Base-by-base conservation (phyloP, 2,888 invertebrate genomes). In the Eilema depressum region DNA sequence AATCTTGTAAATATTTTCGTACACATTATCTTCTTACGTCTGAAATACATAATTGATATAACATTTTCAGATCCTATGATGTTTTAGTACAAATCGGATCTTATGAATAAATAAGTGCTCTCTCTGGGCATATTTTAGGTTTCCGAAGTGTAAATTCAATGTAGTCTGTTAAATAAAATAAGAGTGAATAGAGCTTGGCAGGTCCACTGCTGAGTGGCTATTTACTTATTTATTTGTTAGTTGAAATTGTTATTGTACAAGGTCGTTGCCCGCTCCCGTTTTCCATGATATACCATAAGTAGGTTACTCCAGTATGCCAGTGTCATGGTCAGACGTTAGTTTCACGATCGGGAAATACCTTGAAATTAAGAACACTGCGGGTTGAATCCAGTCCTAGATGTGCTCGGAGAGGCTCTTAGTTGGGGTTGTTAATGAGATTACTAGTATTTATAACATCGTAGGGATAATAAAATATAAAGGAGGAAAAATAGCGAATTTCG, bases 101-200 rank as follows among this genome's bases (percentile, higher is more conserved):
- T 63, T 63, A 63, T 47, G n/a, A 63, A 63, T 63, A 63, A 47
- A 47, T 47, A 47, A 28, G 7, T 53, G 28, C 12, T 64, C 53
- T 53, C n/a, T 64, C 3, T 14, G 28, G 47, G 7, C 28, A 64
- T 28, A 64, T n/a, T n/a, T 28, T 30, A 28, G 26, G 11, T 1
- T 64, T 63, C 11, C 26, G 63, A n/a, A 26, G 14, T 28, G 12
- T 41, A 63, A 17, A 26, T 47, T 17, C 20, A 64, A 12, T n/a
- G 26, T 53, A n/a, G 26, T 2, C 20, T 64, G 28, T 64, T 64
- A 8, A n/a, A 53, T 26, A 53, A 64, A 28, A 17, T 23, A 63
- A 25, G 26, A 25, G 41, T 41, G n/a, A 10, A 47, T 20, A 47
- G 47, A 5, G 53, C 53, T 53, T 53, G 53, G 53, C n/a, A 53